Base-by-base conservation (phyloP, 2,888 invertebrate genomes). In the Pachydiplax longipennis region DNA sequence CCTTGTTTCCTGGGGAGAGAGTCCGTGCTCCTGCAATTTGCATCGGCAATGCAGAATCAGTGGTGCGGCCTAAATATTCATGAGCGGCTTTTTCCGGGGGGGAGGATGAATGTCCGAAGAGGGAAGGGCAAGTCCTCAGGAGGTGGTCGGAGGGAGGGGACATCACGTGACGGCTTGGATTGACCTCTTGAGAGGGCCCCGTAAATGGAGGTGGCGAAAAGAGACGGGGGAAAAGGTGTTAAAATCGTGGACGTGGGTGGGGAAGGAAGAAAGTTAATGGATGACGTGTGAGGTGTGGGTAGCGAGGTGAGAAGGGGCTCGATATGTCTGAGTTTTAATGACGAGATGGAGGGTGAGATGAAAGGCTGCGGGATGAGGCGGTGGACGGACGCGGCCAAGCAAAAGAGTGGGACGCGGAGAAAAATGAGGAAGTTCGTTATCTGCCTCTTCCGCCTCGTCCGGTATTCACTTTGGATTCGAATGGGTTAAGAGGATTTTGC, bases 31-130 rank as follows among this genome's bases (percentile, higher is more conserved):
- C 44, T 48, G 48, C 48, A 83, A 83, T 83, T 83, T 83, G 83
- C 83, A 83, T 31, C 83, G 53, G 58, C 58, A 40, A 83, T 58
- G 58, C 83, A 83, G 83, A 83, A 83, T 83, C 83, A 83, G 83
- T 35, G 83, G 35, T 58, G 53, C 31, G 53, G 35, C 53, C 53
- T 83, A 83, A 83, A 83, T 83, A 83, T 83, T 83, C 83, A 83
- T 83, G 83, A 83, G 83, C 31, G 31, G 83, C 22, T 25, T 25
- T 25, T 48, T n/a, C 48, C 48, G 82, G 6, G 18, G 53, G 25
- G 25, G 35, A 4, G 83, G 13, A 31, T 31, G 53, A 53, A 25
- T 48, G 31, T 58, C 44, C 22, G 3, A 82, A 15, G 37, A 81
- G 40, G 22, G 22, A 81, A 22, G 40, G 37, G 44, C 40, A 44